These are phyloP conservation scores for Coregonus ussuriensis DNA, from an alignment of 2,797 vertebrate species.

Conservation along the genomic window DNA sequence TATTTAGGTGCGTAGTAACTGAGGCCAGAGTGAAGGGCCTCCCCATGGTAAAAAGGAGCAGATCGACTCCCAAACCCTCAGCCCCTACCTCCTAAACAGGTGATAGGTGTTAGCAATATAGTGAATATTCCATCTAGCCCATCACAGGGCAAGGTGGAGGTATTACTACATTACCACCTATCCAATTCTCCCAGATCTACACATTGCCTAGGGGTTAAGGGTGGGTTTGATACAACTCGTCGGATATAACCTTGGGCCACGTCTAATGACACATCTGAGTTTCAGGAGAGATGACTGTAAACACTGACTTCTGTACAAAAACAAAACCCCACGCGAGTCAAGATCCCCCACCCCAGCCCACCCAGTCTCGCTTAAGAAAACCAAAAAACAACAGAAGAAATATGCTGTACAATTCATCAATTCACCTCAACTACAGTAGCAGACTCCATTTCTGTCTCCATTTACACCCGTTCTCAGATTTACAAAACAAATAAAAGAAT, in stretches of 20 bases:
- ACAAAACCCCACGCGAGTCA: slow-evolving; percentile 50
- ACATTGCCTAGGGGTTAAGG: slow-evolving; percentile 4
- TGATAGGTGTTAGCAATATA: too few species aligned
- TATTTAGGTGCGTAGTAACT: slow-evolving; percentile 53
- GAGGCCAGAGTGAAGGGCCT: slow-evolving; percentile 29
- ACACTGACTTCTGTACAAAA: slow-evolving; percentile 80
- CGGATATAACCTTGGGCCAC: not conserved
- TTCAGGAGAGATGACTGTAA: slow-evolving; percentile 72
- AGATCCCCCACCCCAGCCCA: slow-evolving; percentile 3
- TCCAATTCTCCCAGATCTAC: not conserved
- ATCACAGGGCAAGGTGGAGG: not conserved
- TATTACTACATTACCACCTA: not conserved
- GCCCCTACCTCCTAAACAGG: not conserved
- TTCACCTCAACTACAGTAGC: slow-evolving; percentile 40
- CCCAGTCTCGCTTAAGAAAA: slow-evolving; percentile 54
- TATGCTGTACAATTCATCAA: slow-evolving; percentile 68
- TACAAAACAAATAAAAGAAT: slow-evolving; percentile 59
- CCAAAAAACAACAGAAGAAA: slow-evolving; percentile 57
- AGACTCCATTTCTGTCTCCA: slow-evolving; percentile 35
- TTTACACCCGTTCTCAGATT: slow-evolving; percentile 55
- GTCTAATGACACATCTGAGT: slow-evolving; percentile 38
- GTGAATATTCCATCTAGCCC: not conserved
- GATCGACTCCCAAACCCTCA: not conserved
- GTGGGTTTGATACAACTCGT: not conserved
- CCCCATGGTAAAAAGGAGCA: slow-evolving; percentile 6